phyloP scores from a whole-genome alignment of 30 jellyfish, hydroid and myxozoan genomes.

The Hydra vulgaris region DNA sequence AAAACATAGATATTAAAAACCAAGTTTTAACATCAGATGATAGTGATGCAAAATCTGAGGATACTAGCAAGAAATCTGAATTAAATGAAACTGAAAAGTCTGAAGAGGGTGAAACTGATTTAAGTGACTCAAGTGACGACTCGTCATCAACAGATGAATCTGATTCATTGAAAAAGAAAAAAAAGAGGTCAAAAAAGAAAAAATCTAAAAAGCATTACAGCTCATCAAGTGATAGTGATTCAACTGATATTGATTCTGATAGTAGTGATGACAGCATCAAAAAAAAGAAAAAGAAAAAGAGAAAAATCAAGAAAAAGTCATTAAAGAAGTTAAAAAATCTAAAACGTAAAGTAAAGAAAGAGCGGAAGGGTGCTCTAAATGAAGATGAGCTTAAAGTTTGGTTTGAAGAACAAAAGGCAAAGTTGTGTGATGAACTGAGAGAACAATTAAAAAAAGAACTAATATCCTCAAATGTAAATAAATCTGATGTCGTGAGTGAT shows the following conservation, averaged over 20 bases:
- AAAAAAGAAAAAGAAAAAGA: background rate
- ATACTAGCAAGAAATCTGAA: background rate
- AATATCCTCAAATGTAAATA: background rate
- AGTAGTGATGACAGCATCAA: conserved; percentile 2
- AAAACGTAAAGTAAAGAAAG: background rate
- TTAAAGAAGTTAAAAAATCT: background rate
- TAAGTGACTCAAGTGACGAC: conserved; percentile 1
- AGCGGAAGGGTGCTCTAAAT: background rate
- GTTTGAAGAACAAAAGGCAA: background rate
- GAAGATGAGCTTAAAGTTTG: background rate
- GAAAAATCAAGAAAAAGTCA: background rate
- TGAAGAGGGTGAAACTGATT: background rate
- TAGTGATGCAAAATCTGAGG: background rate
- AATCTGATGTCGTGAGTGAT: background rate
- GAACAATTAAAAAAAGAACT: conserved; percentile 3
- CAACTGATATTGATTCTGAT: background rate
- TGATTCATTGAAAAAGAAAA: background rate
- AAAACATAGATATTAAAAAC: background rate
- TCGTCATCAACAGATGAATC: background rate
- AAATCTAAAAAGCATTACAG: background rate
- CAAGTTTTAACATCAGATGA: conserved; percentile 8
- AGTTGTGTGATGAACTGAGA: conserved; percentile 9
- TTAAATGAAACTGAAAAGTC: background rate
- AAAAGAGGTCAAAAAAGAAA: background rate
- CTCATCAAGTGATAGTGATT: background rate